Percentiles rank a stretch among this genome's conserved stretches.
phyloP scores from a whole-genome alignment of 2,888 invertebrate species.

The Drosophila emarginata region DNA sequence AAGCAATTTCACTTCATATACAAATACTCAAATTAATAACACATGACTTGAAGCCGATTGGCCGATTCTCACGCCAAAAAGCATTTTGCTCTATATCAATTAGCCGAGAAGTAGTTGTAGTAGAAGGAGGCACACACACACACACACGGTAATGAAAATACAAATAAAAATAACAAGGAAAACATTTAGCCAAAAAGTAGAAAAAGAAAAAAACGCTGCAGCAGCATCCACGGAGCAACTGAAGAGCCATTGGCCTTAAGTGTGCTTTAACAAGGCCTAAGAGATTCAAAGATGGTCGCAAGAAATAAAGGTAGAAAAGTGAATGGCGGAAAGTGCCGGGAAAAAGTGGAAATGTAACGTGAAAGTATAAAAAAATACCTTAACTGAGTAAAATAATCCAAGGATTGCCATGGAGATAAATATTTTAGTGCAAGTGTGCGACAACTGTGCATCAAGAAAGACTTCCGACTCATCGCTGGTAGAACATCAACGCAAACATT shows the following conservation, averaged over 20 bases:
- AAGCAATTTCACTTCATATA: slow-evolving; percentile 26
- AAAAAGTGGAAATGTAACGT: background rate
- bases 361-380: background rate
- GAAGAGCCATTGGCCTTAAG: slow-evolving; percentile 50
- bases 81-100: slow-evolving; percentile 49
- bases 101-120: slow-evolving; percentile 10
- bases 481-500: too few species aligned
- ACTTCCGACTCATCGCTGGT: background rate
- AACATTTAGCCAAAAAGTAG: slow-evolving; percentile 8
- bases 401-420: background rate
- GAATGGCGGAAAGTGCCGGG: slow-evolving; percentile 19
- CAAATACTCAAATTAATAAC: slow-evolving; percentile 61
- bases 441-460: background rate
- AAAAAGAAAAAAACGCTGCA: background rate
- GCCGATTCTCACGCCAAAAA: slow-evolving; percentile 48
- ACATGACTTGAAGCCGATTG: slow-evolving; percentile 53
- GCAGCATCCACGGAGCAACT: slow-evolving; percentile 23
- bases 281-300: slow-evolving; percentile 22
- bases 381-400: background rate
- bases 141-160: slow-evolving; percentile 11
- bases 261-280: slow-evolving; percentile 55
- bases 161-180: slow-evolving; percentile 11
- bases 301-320: slow-evolving; percentile 10
- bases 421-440: background rate
- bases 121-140: background rate